Conservation (phyloP, 1,140 invertebrate genomes). For the Drosophila triauraria region DNA sequence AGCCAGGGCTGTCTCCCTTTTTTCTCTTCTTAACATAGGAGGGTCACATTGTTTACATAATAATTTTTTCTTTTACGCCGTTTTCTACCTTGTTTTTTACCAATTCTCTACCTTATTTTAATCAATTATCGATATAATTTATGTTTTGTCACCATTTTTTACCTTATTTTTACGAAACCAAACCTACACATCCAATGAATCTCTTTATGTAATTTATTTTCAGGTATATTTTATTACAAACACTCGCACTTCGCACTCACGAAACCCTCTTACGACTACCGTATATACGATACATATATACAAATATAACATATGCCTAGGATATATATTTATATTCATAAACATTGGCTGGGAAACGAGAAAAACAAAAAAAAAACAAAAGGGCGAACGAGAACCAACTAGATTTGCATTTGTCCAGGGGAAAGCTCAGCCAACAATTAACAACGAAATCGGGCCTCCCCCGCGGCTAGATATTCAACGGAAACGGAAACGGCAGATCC, state of each 20-base stretch:
- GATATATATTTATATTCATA: slow-evolving; percentile 18
- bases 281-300: slow-evolving; percentile 27
- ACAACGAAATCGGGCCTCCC: slow-evolving; percentile 23
- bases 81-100: too few species aligned
- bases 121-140: too few species aligned
- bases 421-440: slow-evolving; percentile 19
- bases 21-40: too few species aligned
- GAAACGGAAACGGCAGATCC: neutral
- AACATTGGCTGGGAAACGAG: slow-evolving; percentile 1
- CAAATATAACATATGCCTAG: slow-evolving; percentile 25
- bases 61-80: neutral
- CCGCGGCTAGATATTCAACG: slow-evolving; percentile 18
- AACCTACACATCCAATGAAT: neutral
- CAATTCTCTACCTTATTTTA: too few species aligned
- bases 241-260: slow-evolving; percentile 20
- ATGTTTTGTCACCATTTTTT: neutral
- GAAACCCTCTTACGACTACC: slow-evolving; percentile 23
- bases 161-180: too few species aligned
- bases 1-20: neutral
- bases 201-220: neutral
- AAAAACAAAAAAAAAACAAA: slow-evolving; percentile 7
- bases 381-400: slow-evolving; percentile 21
- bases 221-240: slow-evolving; percentile 35
- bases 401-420: slow-evolving; percentile 5
- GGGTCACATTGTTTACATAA: neutral